Evolutionary conservation across 2,888 invertebrate genomes (phyloP).

Genomic region (Mimumesa dahlbomi): DNA sequence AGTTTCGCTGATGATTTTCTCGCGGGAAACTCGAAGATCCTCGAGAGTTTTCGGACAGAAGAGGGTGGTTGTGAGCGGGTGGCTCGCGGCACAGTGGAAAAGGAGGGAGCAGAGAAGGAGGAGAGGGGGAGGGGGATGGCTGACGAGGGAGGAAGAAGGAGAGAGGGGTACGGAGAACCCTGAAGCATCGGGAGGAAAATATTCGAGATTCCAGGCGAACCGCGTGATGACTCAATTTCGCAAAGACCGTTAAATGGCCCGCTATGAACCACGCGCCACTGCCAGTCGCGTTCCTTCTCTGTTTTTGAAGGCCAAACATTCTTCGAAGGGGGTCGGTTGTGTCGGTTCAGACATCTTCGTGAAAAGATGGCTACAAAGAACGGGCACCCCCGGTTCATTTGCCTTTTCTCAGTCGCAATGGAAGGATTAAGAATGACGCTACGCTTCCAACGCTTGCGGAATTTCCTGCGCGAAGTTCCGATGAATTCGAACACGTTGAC

Average conservation of each 20-base stretch:
- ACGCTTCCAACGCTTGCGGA: not conserved
- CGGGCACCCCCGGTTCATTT: slow-evolving; percentile 39
- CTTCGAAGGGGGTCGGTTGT: slow-evolving; percentile 64
- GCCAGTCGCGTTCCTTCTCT: slow-evolving; percentile 71
- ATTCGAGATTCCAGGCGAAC: slow-evolving; percentile 80
- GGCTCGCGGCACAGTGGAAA: slow-evolving; percentile 22
- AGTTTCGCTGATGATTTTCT: slow-evolving; percentile 12
- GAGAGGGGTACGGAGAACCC: slow-evolving; percentile 39
- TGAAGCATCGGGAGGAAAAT: slow-evolving; percentile 82
- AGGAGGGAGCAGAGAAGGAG: slow-evolving; percentile 25
- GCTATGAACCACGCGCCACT: slow-evolving; percentile 73
- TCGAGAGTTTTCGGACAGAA: slow-evolving; percentile 16
- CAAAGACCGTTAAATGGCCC: slow-evolving; percentile 79
- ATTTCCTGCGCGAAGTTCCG: too few relatives aligned
- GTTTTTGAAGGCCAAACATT: slow-evolving; percentile 79
- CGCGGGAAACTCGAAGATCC: slow-evolving; percentile 5
- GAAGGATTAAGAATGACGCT: not conserved
- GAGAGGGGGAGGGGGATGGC: not conserved
- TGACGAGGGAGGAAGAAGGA: slow-evolving; percentile 27
- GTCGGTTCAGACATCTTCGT: slow-evolving; percentile 40
- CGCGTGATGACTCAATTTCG: slow-evolving; percentile 80
- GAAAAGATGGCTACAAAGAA: slow-evolving; percentile 47
- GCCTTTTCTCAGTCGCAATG: not conserved
- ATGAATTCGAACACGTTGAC: too few relatives aligned
- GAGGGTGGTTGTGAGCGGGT: too few relatives aligned